Conservation (phyloP, 2,113 vertebrate genomes). For the human (Homo sapiens) region DNA sequence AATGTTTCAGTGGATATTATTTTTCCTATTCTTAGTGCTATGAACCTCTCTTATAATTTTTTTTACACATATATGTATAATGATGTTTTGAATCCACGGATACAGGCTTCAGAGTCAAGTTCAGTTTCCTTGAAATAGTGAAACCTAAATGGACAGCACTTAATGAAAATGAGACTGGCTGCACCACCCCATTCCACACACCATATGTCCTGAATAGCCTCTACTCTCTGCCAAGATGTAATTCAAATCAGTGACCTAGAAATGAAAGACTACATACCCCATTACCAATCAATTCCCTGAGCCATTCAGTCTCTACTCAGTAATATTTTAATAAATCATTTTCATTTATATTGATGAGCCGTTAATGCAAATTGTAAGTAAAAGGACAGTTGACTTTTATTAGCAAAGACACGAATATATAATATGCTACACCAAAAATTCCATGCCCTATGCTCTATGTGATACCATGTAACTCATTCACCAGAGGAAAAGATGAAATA, state of each 20-base stretch:
- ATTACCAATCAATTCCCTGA: slow-evolving; percentile 72
- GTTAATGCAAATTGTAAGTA: slow-evolving; percentile 77
- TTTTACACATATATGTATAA: slow-evolving; percentile 15
- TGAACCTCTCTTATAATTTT: background rate
- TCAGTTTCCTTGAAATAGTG: slow-evolving; percentile 61
- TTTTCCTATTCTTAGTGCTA: slow-evolving; percentile 48
- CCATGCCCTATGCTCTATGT: background rate
- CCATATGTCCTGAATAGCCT: slow-evolving; percentile 68
- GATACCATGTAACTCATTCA: background rate
- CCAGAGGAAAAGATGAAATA: background rate
- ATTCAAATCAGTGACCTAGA: slow-evolving; percentile 78
- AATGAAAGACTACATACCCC: slow-evolving; percentile 71
- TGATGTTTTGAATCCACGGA: slow-evolving; percentile 33
- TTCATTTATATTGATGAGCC: slow-evolving; percentile 67
- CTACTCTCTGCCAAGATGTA: slow-evolving; percentile 68
- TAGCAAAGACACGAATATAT: slow-evolving; percentile 68
- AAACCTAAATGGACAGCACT: slow-evolving; percentile 70
- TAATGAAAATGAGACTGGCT: slow-evolving; percentile 75
- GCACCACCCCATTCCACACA: slow-evolving; percentile 66
- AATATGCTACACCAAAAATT: slow-evolving; percentile 44
- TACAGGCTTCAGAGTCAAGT: slow-evolving; percentile 40
- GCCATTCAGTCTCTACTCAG: slow-evolving; percentile 61
- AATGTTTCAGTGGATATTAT: background rate
- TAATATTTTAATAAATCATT: slow-evolving; percentile 76
- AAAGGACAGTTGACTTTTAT: slow-evolving; percentile 76